A percentile compares a stretch with the other conserved stretches of the same genome.
Evolutionary conservation across 2,113 vertebrate genomes (phyloP).

Genomic region (Pionites leucogaster): DNA sequence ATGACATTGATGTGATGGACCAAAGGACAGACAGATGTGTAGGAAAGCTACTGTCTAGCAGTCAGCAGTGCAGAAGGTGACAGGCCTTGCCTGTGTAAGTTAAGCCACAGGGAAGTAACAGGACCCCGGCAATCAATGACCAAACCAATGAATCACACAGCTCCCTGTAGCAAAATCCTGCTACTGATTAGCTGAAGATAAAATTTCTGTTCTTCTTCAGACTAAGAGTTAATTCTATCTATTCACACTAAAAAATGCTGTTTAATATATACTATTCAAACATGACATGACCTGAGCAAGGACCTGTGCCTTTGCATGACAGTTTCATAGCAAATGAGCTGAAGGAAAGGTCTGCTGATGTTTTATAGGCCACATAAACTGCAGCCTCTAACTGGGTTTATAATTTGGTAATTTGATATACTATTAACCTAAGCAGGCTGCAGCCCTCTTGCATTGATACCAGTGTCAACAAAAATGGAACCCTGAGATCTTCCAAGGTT

Average conservation of each 20-base stretch:
- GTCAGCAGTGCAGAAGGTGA: neutral
- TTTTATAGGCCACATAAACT: neutral
- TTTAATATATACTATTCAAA: neutral
- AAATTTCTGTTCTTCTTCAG: neutral
- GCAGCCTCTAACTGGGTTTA: neutral
- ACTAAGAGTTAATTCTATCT: neutral
- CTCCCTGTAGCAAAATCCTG: neutral
- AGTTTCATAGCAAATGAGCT: neutral
- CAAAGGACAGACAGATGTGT: neutral
- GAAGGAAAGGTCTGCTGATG: neutral
- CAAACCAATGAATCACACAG: neutral
- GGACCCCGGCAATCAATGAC: neutral
- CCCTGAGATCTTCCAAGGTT: neutral
- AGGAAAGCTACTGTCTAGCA: neutral
- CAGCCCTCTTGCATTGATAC: neutral
- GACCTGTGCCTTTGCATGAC: neutral
- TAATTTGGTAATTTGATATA: neutral
- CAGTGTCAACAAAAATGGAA: neutral
- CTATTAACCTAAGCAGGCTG: neutral
- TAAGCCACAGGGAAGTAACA: neutral
- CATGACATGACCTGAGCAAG: neutral
- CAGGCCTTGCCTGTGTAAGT: neutral
- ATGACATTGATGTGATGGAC: neutral
- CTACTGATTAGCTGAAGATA: neutral
- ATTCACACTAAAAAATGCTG: neutral